These are phyloP conservation scores for Athalia cordata DNA, from an alignment of 2,888 invertebrate species.

Conservation along the genomic window DNA sequence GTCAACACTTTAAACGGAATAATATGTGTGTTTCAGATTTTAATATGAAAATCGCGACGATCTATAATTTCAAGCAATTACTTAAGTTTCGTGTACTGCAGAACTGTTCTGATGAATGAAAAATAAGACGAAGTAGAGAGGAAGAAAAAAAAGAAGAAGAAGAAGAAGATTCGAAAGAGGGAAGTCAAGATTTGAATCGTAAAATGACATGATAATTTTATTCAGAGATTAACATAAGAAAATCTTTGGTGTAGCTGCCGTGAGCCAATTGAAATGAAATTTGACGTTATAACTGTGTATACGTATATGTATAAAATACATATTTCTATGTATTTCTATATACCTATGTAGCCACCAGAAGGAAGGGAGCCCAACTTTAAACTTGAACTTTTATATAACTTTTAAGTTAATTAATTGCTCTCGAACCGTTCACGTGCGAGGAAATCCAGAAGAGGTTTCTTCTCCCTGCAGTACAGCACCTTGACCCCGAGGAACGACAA, in stretches of 20 bases:
- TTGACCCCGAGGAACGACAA: slow-evolving; percentile 11
- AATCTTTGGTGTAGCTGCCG: slow-evolving; percentile 7
- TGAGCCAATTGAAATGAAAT: background rate
- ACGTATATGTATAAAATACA: background rate
- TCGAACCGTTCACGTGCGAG: too few species aligned
- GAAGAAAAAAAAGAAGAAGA: background rate
- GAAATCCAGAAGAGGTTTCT: too few species aligned
- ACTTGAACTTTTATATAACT: too few species aligned
- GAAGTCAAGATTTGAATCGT: slow-evolving; percentile 26
- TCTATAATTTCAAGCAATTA: too few species aligned
- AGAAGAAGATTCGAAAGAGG: background rate
- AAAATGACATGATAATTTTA: slow-evolving; percentile 38
- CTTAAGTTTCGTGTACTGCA: too few species aligned
- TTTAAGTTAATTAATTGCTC: too few species aligned
- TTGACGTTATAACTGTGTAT: background rate
- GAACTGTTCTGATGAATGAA: too few species aligned
- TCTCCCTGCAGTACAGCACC: background rate
- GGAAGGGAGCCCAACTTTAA: too few species aligned
- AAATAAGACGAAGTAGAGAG: background rate
- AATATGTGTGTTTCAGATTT: too few species aligned
- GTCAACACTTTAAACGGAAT: background rate
- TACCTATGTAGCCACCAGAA: too few species aligned
- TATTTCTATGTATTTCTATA: too few species aligned
- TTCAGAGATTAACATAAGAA: slow-evolving; percentile 34
- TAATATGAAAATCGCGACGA: too few species aligned